Conservation (phyloP, 2,797 vertebrate genomes). For the Megaceryle alcyon region DNA sequence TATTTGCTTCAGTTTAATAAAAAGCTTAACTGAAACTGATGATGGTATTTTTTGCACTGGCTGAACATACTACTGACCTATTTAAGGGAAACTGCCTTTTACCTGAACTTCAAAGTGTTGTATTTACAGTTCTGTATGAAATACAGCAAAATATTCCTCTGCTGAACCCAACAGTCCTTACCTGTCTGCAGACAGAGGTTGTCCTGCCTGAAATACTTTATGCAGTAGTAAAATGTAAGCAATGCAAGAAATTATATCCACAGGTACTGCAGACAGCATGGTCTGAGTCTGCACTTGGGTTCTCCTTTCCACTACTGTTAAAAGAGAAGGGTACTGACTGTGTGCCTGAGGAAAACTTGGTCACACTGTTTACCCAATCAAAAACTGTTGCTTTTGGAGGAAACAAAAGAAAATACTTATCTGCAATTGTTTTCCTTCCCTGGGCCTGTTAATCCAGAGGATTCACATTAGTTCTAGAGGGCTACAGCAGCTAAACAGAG, state of each 20-base stretch:
- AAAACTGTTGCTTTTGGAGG: neutral
- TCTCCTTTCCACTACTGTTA: neutral
- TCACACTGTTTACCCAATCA: neutral
- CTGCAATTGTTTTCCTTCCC: neutral
- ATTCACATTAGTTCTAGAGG: neutral
- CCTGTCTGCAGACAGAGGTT: neutral
- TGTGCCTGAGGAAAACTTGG: neutral
- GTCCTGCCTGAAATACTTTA: neutral
- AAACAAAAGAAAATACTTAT: neutral
- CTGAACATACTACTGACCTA: neutral
- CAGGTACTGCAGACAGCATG: neutral
- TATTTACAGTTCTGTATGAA: neutral
- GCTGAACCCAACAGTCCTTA: neutral
- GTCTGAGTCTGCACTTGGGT: neutral
- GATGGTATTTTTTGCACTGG: neutral
- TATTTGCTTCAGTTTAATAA: neutral
- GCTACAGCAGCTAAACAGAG: neutral
- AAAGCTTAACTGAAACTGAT: neutral
- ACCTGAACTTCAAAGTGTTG: neutral
- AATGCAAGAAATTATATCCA: neutral
- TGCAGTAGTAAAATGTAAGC: neutral
- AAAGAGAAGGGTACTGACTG: neutral
- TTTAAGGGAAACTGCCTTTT: neutral
- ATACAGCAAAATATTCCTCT: neutral
- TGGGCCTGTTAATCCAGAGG: neutral